Base-by-base conservation (phyloP, 2,888 invertebrate species). In the Copidosoma aretas region DNA sequence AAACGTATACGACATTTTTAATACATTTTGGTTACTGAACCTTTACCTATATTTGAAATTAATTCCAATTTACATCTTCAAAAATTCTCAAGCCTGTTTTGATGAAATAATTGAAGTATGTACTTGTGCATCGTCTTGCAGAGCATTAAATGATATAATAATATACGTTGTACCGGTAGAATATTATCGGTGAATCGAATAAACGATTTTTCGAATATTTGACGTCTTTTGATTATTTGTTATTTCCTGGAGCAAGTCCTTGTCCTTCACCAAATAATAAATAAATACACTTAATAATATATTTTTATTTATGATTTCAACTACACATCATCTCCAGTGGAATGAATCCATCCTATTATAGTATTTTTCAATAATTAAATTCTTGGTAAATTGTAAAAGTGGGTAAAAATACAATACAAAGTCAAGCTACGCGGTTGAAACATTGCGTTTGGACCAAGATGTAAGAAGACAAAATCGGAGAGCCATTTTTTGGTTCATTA, bases 121-220 rank as follows among this genome's bases (percentile, higher is more conserved):
- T 61, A 54, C 14, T 67, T 49, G 25, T 61, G 59, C 58, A 71
- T 32, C 32, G 19, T 67, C 68, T 71, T 71, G 67, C 60, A 63
- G 56, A 54, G 22, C 41, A 64, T 53, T 25, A 68, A 52, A 71
- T 54, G 66, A 60, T 68, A 52, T 46, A 8, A 46, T 46, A 32
- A 71, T 56, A 56, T 19, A 71, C 46, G 25, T 63, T 66, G 66
- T 60, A 59, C 64, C 63, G 52, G 53, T 57, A 8, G 5, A 15
- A 1, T 52, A 17, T 56, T 46, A 46, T 63, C 60, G 68, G 66
- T 66, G 15, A 54, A 64, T 63, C 49, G 51, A 71, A 71, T 68
- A 68, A 71, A 71, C 21, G 22, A 67, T 60, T 71, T 46, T 64
- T 68, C 58, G 54, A 68, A 67, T 64, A 64, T 64, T 46, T 21